Evolutionary conservation across 2,797 vertebrate genomes (phyloP).

Genomic region (Astyanax mexicanus): DNA sequence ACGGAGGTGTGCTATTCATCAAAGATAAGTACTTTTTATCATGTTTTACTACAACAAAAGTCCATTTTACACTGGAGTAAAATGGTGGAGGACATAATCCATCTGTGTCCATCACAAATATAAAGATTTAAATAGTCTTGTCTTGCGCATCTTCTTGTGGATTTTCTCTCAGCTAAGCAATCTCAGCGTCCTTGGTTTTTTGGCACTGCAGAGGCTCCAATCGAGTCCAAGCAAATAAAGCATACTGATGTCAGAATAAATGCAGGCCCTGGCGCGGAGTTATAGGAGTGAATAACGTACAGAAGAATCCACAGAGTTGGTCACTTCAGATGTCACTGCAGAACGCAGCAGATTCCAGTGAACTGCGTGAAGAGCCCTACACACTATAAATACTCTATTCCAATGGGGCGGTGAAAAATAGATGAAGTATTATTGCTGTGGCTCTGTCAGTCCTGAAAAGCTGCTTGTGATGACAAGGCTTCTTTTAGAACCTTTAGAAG

Average conservation of each 20-base stretch:
- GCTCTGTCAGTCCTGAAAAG: slow-evolving; percentile 19
- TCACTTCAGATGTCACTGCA: slow-evolving; percentile 19
- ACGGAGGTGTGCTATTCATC: no score
- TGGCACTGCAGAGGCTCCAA: neutral
- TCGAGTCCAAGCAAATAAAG: neutral
- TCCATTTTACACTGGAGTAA: no score
- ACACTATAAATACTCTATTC: slow-evolving; percentile 37
- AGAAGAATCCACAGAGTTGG: neutral
- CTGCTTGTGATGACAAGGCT: neutral
- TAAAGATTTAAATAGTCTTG: no score
- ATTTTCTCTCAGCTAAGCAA: no score
- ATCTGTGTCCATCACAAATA: no score
- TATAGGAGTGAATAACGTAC: neutral
- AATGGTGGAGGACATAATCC: no score
- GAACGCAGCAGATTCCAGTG: slow-evolving; percentile 20
- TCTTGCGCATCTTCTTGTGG: no score
- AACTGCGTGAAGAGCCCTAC: slow-evolving; percentile 4
- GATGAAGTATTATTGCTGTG: slow-evolving; percentile 30
- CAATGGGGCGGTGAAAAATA: slow-evolving; percentile 26
- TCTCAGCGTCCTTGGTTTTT: no score
- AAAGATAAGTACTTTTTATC: no score
- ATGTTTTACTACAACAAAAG: no score
- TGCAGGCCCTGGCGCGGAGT: neutral
- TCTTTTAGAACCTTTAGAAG: slow-evolving; percentile 28
- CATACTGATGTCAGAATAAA: no score